Conservation (phyloP, 2,113 vertebrate genomes). For the Silurus asotus region DNA sequence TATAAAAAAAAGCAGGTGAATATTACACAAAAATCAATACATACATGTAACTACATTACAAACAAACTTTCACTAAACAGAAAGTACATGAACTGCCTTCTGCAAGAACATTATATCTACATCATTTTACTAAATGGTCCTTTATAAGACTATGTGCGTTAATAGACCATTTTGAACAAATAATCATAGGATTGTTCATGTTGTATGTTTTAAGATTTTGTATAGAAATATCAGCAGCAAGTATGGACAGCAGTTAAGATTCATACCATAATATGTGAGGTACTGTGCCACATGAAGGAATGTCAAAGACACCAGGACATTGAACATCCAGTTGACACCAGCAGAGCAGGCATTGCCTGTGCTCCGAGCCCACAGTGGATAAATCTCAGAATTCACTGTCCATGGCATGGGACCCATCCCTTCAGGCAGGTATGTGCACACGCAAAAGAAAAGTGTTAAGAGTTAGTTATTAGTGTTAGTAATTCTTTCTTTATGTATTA, state of each 20-base stretch:
- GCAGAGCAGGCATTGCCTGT: constrained; percentile 95
- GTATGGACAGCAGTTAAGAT: background rate
- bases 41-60: background rate
- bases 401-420: constrained; percentile 99
- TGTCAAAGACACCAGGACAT: constrained; percentile 92
- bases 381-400: constrained; percentile 98
- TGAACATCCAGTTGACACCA: constrained; percentile 94
- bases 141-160: background rate
- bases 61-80: background rate
- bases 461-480: background rate
- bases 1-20: constrained; percentile 58
- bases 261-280: constrained; percentile 91
- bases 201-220: background rate
- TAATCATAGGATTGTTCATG: background rate
- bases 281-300: constrained; percentile 90
- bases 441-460: background rate
- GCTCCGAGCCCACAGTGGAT: constrained; percentile 95
- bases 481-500: background rate
- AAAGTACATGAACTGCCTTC: background rate
- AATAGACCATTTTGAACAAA: background rate
- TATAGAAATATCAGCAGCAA: constrained; percentile 1
- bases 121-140: background rate
- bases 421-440: constrained; percentile 46
- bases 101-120: background rate
- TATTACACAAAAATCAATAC: background rate